A percentile compares a stretch with the other conserved stretches of the same genome.
Conservation (phyloP, 2,888 invertebrate genomes). For the Acrocyrtus sp. region DNA sequence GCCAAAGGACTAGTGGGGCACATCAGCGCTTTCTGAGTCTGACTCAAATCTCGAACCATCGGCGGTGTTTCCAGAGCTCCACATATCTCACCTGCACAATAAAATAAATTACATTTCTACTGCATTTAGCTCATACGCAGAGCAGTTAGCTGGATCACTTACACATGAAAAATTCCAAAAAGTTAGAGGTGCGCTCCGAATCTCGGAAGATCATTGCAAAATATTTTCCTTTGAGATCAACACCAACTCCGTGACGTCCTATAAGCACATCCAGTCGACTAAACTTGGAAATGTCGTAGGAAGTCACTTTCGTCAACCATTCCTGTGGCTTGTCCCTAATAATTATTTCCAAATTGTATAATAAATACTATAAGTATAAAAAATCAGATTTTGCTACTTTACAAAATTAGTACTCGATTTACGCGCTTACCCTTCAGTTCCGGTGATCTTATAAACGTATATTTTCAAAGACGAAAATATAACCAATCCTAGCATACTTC, state of each 20-base stretch:
- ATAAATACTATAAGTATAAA: background rate
- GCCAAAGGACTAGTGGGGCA: slow-evolving; percentile 59
- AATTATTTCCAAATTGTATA: background rate
- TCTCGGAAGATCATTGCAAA: slow-evolving; percentile 61
- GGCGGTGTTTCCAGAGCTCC: slow-evolving; percentile 56
- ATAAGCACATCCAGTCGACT: slow-evolving; percentile 59
- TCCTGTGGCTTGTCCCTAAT: slow-evolving; percentile 61
- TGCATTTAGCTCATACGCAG: background rate
- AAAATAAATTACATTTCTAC: background rate
- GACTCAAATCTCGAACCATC: slow-evolving; percentile 61
- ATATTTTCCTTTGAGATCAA: slow-evolving; percentile 61
- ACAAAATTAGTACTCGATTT: background rate
- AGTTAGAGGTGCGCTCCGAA: slow-evolving; percentile 58
- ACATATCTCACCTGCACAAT: slow-evolving; percentile 56
- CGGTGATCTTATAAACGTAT: slow-evolving; percentile 61
- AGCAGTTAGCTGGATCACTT: slow-evolving; percentile 7
- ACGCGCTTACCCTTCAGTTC: slow-evolving; percentile 58
- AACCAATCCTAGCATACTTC: slow-evolving; percentile 52
- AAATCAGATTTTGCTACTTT: background rate
- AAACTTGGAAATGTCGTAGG: slow-evolving; percentile 57
- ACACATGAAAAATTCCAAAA: slow-evolving; percentile 62
- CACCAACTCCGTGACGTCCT: slow-evolving; percentile 61
- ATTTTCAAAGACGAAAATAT: slow-evolving; percentile 60
- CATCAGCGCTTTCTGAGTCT: slow-evolving; percentile 61
- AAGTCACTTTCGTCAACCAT: slow-evolving; percentile 58